Evolutionary conservation across 2,113 vertebrate genomes (phyloP).

Genomic region (Myotis davidii): DNA sequence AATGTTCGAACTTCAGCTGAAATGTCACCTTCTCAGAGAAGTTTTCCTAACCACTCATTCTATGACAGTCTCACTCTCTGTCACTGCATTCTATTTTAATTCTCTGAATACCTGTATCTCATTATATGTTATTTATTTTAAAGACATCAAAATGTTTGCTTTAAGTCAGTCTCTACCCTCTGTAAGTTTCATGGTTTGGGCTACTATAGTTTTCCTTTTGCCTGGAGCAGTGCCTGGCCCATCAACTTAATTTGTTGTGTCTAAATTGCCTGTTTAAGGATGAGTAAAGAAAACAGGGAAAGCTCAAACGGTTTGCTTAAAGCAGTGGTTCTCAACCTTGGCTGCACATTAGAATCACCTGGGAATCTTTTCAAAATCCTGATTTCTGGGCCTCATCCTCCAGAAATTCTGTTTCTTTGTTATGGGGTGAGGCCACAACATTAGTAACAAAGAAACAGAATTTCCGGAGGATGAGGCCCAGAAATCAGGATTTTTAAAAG

Average conservation of each 20-base stretch:
- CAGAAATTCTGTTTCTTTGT: no score
- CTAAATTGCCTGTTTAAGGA: background rate
- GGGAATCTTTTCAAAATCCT: no score
- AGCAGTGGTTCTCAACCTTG: background rate
- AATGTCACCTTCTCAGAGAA: background rate
- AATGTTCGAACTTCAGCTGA: background rate
- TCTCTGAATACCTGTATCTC: background rate
- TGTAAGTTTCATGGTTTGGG: background rate
- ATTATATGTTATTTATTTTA: background rate
- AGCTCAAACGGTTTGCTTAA: background rate
- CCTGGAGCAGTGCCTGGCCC: background rate
- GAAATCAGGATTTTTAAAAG: no score
- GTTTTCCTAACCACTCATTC: background rate
- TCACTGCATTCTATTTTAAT: background rate
- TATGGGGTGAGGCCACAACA: no score
- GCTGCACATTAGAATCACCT: no score
- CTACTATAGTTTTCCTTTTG: background rate
- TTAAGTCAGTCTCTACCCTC: background rate
- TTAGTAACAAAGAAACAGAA: no score
- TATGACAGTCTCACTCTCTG: background rate
- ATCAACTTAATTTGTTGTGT: background rate
- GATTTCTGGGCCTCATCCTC: no score
- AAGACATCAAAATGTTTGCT: background rate
- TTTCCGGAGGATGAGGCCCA: no score
- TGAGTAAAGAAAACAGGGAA: background rate